A percentile compares a stretch with the other conserved stretches of the same genome.
Conservation (phyloP, 1,140 invertebrate genomes). For the Drosophila nebulosa region DNA sequence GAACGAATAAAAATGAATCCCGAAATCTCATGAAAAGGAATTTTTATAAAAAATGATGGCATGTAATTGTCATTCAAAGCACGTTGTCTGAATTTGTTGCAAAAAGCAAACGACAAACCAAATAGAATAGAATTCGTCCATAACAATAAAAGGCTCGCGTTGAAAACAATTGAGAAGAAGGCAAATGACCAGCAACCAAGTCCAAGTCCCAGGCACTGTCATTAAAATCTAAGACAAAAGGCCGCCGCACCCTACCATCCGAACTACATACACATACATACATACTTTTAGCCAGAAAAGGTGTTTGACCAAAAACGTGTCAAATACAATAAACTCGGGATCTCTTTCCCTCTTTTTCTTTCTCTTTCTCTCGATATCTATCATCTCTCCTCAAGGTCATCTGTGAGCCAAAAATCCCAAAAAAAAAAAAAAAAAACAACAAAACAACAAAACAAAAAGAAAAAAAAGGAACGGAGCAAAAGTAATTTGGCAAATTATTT, state of each 20-base stretch:
- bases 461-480: constrained; percentile 44
- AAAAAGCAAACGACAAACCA: constrained; percentile 64
- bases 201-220: constrained; percentile 30
- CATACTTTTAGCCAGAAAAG: constrained; percentile 18
- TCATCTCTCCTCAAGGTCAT: constrained; percentile 55
- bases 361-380: neutral
- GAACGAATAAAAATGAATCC: constrained; percentile 16
- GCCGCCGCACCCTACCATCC: constrained; percentile 32
- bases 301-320: constrained; percentile 70
- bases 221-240: constrained; percentile 62
- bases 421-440: neutral
- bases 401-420: neutral
- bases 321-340: neutral
- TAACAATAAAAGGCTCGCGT: constrained; percentile 69
- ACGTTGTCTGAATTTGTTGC: constrained; percentile 70
- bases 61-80: constrained; percentile 73
- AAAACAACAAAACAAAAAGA: neutral
- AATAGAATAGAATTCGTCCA: constrained; percentile 46
- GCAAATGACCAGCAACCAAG: constrained; percentile 53
- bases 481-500: constrained; percentile 76
- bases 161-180: constrained; percentile 62
- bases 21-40: constrained; percentile 29
- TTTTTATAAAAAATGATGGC: constrained; percentile 30
- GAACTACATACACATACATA: neutral
- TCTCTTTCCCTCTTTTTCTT: neutral